A percentile compares a stretch with the other conserved stretches of the same genome.
Conservation (phyloP, 2,113 vertebrate species). For the Chelonoidis abingdonii region DNA sequence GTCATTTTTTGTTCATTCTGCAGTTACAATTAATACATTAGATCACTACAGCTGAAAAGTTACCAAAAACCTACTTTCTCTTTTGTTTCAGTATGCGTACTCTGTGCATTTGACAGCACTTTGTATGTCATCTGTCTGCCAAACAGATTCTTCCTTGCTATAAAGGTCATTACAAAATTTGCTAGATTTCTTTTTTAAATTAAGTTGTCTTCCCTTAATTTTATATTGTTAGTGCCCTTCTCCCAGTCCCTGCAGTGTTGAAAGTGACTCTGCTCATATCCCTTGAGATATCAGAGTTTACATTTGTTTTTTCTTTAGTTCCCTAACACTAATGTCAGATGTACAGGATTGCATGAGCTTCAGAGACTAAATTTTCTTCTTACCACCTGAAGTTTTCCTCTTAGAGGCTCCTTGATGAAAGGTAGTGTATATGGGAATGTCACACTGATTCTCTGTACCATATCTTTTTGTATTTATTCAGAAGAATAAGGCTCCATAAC, state of each 20-base stretch:
- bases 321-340: not conserved
- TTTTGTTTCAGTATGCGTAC: not conserved
- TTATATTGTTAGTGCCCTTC: not conserved
- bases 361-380: not conserved
- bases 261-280: not conserved
- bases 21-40: not conserved
- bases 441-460: not conserved
- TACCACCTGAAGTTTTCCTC: not conserved
- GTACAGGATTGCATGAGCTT: not conserved
- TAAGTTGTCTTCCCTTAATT: not conserved
- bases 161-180: not conserved
- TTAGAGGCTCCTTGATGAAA: not conserved
- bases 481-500: not conserved
- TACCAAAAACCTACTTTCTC: not conserved
- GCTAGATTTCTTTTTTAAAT: not conserved
- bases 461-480: not conserved
- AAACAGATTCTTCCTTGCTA: not conserved
- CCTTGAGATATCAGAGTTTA: not conserved
- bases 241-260: not conserved
- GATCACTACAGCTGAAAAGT: not conserved
- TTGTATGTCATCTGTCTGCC: not conserved
- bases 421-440: not conserved
- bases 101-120: not conserved
- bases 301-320: not conserved
- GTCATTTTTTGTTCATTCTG: not conserved